Evolutionary conservation across 2,797 vertebrate species (phyloP), one percentile per base, ranked within the genome.

Genomic region (Eleutherodactylus coqui): DNA sequence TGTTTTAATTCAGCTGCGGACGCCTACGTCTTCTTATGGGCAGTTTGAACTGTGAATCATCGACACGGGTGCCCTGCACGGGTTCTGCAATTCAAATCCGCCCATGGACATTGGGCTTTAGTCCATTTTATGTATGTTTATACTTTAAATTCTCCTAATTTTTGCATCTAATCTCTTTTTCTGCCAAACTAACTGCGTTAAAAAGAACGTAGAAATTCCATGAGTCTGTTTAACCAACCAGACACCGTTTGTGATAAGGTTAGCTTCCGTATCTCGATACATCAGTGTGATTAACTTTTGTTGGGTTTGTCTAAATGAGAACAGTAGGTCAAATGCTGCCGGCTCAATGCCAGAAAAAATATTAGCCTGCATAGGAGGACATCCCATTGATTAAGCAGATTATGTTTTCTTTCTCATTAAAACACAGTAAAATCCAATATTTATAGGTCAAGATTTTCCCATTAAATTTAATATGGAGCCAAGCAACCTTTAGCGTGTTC

Each of bases 401-500:
- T 45, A 47, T 32, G n/a, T 49, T 49, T 75, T 47, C 2, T 32
- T 75, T 75, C 67, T 70, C 67, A 24, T 41, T 70, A 70, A 17
- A 29, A 32, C 32, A 7, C 72, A 7, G 72, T 75, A 75, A 47
- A 49, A 49, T 73, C n/a, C 1, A 4, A 73, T 47, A 49, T 47
- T 75, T 29, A 29, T 29, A 29, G 72, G 72, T 75, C 72, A 75
- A 49, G n/a, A n/a, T 75, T 75, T 75, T 29, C 1, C n/a, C 24
- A 36, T 41, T 4, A 70, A 38, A 2, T 27, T n/a, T 38, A 38
- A 38, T 24, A 70, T 8, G 67, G 19, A 41, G 67, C 9, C 19
- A 34, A 19, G 36, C 14, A 36, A 29, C 19, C 36, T 41, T 69
- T 38, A 21, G 2, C 34, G 38, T 64, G 34, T 38, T 36, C 64